A percentile compares a stretch with the other conserved stretches of the same genome.
Conservation (phyloP, 1,140 invertebrate genomes). For the Paraescarpia echinospica region DNA sequence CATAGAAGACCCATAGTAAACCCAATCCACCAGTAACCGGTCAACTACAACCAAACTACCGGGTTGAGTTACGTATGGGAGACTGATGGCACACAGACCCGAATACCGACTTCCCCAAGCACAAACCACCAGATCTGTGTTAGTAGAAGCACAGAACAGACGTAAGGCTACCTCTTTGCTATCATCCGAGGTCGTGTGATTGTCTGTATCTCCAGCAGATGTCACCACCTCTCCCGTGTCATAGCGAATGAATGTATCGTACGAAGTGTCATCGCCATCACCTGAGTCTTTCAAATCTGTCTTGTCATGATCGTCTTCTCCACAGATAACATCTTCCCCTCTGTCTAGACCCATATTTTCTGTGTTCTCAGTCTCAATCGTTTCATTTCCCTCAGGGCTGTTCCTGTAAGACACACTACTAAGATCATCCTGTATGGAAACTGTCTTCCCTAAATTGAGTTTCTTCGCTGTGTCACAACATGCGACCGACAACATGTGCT, state of each 20-base stretch:
- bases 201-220: not conserved
- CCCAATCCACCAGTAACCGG: not conserved
- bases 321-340: not conserved
- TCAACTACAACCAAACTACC: not conserved
- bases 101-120: not conserved
- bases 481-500: not conserved
- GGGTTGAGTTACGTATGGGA: not conserved
- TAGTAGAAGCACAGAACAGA: not conserved
- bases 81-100: not conserved
- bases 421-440: not conserved
- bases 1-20: not conserved
- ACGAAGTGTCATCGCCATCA: not conserved
- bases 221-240: not conserved
- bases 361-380: not conserved
- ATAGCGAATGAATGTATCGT: not conserved
- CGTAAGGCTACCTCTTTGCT: not conserved
- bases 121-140: not conserved
- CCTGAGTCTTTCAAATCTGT: not conserved
- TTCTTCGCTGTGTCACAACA: not conserved
- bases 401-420: not conserved
- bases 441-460: not conserved
- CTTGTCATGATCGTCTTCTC: not conserved
- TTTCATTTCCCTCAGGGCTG: not conserved
- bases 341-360: not conserved
- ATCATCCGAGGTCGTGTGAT: not conserved